Evolutionary conservation across 2,888 invertebrate genomes (phyloP), one percentile per base, ranked within the genome.

Genomic region (Catocala nupta): DNA sequence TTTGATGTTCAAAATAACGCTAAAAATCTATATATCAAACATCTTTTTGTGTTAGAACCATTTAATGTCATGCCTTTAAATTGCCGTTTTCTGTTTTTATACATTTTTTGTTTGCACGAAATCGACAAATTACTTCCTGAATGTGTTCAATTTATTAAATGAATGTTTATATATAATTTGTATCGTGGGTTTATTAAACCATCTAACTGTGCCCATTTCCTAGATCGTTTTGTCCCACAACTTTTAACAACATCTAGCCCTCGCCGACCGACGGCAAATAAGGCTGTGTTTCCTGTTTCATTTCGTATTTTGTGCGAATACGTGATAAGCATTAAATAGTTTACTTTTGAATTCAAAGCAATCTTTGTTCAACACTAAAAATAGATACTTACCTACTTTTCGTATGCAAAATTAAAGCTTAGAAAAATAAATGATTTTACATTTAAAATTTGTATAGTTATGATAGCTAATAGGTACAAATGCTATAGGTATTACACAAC

Each of bases 81-180:
- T 25, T 48, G 50, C 8, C 33, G 25, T 47, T 50, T 47, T 36
- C 36, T 48, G 50, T 25, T 53, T 12, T 55, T 50, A 50, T 47
- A 11, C 13, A 36, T 42, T 75, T 66, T 71, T 75, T 75, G 49
- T 55, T 59, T 49, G 55, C 58, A 48, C 13, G 16, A 39, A 39
- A 39, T 9, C 6, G 39, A 33, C 16, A 59, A 75, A 75, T 61
- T 51, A 49, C 62, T 68, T 75, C 72, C 68, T 64, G 8, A 39
- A 10, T 48, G 8, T 49, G 9, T 12, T 44, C 8, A 42, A 55
- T 55, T 49, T 25, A 55, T 39, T 10, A 39, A n/a, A 42, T 47
- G 6, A 39, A 12, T 55, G 16, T 51, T 55, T 55, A 5, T 50
- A 12, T 45, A 8, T 45, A 1, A 13, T 43, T 50, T 34, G 11